Base-by-base conservation (phyloP, 2,113 vertebrate genomes). In the Chunga burmeisteri region DNA sequence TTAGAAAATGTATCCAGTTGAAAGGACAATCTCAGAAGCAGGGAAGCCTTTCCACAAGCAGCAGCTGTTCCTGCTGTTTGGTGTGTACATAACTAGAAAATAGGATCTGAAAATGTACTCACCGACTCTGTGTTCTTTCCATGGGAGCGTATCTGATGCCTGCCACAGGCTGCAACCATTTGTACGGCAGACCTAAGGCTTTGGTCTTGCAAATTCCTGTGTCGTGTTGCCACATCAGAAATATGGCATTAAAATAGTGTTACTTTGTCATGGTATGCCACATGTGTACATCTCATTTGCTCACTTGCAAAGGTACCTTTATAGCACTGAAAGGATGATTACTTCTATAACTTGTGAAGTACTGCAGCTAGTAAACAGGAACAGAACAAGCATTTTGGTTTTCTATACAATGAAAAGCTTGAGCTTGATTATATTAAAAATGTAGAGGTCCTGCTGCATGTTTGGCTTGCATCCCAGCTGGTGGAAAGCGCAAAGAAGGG, bases 41-140 rank as follows among this genome's bases (percentile, higher is more conserved):
- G 52, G 42, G 59, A 70, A 86, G 36, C 59, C 53, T 58, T 77
- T 87, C 93, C 90, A 63, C 65, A 30, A 55, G 83, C 73, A 95
- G 80, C 89, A 96, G 88, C 84, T 93, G 49, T 49, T 34, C 32
- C 91, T 92, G 83, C 49, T 91, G 71, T 27, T 94, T 71, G 53
- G 17, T 72, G 59, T 53, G 20, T 38, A 46, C 1, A 0, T 14
- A 77, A n/a, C 82, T n/a, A 85, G 50, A 67, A 71, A 63, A 38
- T 21, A 26, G 0, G 17, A 59, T 49, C 42, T 82, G 61, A 82
- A 50, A n/a, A 53, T 11, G 32, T 40, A 6, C 34, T 68, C 15
- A 5, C 20, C 1, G 1, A 25, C 9, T 2, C 65, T 13, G 7
- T 36, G 2, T 81, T 70, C 66, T 50, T 38, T 52, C 62, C 12